Base-by-base conservation (phyloP, 2,797 vertebrate species). In the Platalea minor region DNA sequence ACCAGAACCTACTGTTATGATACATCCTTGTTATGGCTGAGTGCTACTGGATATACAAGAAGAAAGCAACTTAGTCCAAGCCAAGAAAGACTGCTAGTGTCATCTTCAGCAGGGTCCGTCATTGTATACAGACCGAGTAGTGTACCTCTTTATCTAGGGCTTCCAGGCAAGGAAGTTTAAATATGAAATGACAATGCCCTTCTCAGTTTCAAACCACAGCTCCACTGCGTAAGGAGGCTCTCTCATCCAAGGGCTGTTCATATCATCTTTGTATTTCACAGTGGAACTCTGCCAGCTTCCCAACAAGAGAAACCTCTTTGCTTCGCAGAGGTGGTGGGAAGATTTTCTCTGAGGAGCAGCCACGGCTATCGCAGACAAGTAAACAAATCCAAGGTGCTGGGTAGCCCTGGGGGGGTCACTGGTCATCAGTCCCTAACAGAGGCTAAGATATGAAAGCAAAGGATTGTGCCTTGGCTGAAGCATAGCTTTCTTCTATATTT, bases 211-310 rank as follows among this genome's bases (percentile, higher is more conserved):
- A 53, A 20, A 33, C 31, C 0, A 1, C n/a, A 64, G 13, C 33
- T 91, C n/a, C 29, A 5, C 3, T 2, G 56, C 1, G 6, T 80
- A 64, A 61, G 59, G 63, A 79, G 21, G 4, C 10, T 81, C 41
- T 39, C 29, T 79, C 26, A 69, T 64, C 14, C 0, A 0, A 28
- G 54, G 64, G 31, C 61, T 3, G 7, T 77, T 88, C 3, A 2
- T 16, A 4, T 37, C 5, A 2, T 48, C 67, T 87, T 79, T 77
- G 23, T 74, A 56, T 84, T 68, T 94, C 23, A 18, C 0, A 0
- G 25, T 39, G 70, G 61, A 95, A 39, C 33, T 79, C 45, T 79
- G 48, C n/a, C 81, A 94, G 39, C n/a, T 93, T 92, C 31, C 35
- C 20, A 78, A 19, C 5, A 63, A 25, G 33, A 82, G 20, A 77